phyloP scores from a whole-genome alignment of 2,113 vertebrate species.

The Catagonus wagneri region DNA sequence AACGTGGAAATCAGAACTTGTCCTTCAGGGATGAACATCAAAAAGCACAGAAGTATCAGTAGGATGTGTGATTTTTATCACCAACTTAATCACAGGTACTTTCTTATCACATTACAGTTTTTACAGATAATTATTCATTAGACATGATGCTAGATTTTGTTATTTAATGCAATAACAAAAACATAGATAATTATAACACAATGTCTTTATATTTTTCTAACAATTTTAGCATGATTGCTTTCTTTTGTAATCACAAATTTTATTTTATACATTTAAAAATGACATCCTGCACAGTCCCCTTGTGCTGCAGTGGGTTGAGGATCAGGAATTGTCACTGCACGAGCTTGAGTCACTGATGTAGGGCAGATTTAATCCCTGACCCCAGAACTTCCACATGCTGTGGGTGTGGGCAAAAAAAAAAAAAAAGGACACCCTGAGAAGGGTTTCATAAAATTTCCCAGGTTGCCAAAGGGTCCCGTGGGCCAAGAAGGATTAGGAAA shows the following conservation, averaged over 20 bases:
- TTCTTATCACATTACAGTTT: neutral
- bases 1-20: neutral
- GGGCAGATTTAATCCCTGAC: too few relatives aligned
- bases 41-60: neutral
- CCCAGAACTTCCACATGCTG: too few relatives aligned
- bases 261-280: neutral
- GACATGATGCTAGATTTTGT: neutral
- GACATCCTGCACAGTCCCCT: neutral
- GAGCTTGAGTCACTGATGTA: too few relatives aligned
- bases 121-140: neutral
- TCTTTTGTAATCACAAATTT: neutral
- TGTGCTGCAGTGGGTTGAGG: too few relatives aligned
- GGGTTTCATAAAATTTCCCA: neutral
- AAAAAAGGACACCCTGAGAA: neutral
- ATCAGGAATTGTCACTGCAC: too few relatives aligned
- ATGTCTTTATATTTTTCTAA: conserved; percentile 1
- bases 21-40: neutral
- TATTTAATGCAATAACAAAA: neutral
- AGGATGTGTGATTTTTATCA: neutral
- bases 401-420: too few relatives aligned
- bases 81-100: neutral
- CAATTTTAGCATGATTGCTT: neutral
- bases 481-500: neutral
- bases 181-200: neutral
- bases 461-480: neutral